These are phyloP conservation scores for Reticulitermes speratus DNA, from an alignment of 1,140 invertebrate genomes.

Conservation along the genomic window DNA sequence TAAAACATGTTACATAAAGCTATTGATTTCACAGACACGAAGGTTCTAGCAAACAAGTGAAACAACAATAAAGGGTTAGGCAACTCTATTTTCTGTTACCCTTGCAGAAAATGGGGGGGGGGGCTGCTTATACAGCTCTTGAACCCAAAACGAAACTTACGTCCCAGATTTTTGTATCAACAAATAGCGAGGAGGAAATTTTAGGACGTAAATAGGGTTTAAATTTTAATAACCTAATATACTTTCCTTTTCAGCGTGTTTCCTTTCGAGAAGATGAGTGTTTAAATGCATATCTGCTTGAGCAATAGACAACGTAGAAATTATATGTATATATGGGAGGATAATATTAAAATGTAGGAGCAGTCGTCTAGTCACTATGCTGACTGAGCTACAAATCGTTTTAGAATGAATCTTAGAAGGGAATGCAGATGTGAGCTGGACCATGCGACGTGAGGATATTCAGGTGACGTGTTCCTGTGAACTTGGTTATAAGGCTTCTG, in stretches of 20 bases:
- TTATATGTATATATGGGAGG: no score
- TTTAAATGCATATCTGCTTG: not conserved
- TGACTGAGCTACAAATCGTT: no score
- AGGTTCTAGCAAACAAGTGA: not conserved
- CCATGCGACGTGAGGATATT: no score
- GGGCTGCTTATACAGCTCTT: not conserved
- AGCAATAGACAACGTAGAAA: no score
- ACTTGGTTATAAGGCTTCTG: no score
- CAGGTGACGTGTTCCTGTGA: no score
- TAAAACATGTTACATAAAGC: slow-evolving; percentile 7
- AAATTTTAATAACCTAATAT: not conserved
- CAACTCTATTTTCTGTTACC: not conserved
- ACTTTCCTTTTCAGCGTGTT: not conserved
- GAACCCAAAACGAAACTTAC: not conserved
- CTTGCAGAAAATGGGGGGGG: no score
- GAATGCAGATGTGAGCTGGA: no score
- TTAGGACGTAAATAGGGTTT: not conserved
- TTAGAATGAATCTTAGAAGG: no score
- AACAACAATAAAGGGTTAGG: no score
- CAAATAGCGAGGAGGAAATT: not conserved
- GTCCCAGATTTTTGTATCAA: not conserved
- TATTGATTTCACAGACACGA: not conserved
- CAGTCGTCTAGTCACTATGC: no score
- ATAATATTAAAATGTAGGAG: no score
- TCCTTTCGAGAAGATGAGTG: not conserved